Conservation (phyloP, 2,888 invertebrate genomes). For the Leptopilina syphax region DNA sequence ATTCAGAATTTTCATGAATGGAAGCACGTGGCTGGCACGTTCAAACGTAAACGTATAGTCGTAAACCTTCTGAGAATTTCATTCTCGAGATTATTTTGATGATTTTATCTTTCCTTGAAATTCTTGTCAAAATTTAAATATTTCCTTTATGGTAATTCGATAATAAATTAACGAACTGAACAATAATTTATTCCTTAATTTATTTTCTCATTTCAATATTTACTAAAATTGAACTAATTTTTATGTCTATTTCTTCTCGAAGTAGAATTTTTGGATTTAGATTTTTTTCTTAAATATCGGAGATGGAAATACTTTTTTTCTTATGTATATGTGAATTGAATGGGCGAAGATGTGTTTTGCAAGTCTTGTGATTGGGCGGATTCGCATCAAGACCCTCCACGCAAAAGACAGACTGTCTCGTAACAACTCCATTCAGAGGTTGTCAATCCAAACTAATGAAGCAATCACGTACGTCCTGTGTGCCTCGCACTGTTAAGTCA, state of each 20-base stretch:
- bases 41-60: conserved; percentile 36
- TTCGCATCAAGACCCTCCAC: conserved; percentile 54
- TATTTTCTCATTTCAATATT: too few relatives aligned
- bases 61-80: conserved; percentile 15
- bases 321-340: not conserved
- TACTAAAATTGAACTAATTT: too few relatives aligned
- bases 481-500: conserved; percentile 53
- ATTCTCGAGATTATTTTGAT: not conserved
- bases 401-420: conserved; percentile 60
- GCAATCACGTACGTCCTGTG: conserved; percentile 75
- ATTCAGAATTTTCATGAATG: conserved; percentile 59
- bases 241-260: too few relatives aligned
- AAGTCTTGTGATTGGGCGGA: conserved; percentile 32
- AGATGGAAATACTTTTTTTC: too few relatives aligned
- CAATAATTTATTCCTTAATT: too few relatives aligned
- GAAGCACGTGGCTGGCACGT: conserved; percentile 60
- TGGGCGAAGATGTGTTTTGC: conserved; percentile 35
- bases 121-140: not conserved
- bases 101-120: conserved; percentile 12
- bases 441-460: conserved; percentile 73
- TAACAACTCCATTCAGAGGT: conserved; percentile 72
- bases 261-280: too few relatives aligned
- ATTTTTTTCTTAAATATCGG: too few relatives aligned
- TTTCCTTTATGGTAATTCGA: too few relatives aligned
- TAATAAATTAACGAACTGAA: too few relatives aligned